phyloP scores from a whole-genome alignment of 2,888 invertebrate species.

The Coelopa pilipes region DNA sequence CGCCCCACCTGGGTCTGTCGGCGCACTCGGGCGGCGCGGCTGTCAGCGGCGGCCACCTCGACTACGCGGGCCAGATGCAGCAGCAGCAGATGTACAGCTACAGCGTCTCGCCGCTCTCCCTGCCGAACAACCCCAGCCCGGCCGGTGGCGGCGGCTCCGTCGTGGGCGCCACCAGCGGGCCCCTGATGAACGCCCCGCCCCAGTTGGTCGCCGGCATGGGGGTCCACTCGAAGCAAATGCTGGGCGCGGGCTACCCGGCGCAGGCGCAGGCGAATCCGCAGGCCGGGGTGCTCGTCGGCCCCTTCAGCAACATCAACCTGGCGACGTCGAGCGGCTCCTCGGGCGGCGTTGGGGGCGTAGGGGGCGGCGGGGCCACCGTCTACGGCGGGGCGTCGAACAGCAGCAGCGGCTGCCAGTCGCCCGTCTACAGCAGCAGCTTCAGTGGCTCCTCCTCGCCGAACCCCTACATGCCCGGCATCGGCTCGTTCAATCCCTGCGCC shows the following conservation, averaged over 20 bases:
- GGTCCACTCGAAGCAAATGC: slow-evolving; percentile 53
- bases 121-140: slow-evolving; percentile 45
- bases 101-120: slow-evolving; percentile 62
- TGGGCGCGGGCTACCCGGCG: slow-evolving; percentile 45
- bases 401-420: slow-evolving; percentile 68
- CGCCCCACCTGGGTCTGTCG: slow-evolving; percentile 70
- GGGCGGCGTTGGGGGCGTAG: slow-evolving; percentile 13
- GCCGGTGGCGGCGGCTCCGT: slow-evolving; percentile 30
- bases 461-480: slow-evolving; percentile 56
- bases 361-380: slow-evolving; percentile 46
- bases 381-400: slow-evolving; percentile 51
- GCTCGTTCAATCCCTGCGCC: slow-evolving; percentile 50
- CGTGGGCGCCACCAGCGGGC: slow-evolving; percentile 43
- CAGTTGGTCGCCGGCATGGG: slow-evolving; percentile 37
- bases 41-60: slow-evolving; percentile 58
- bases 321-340: slow-evolving; percentile 19
- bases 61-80: slow-evolving; percentile 46
- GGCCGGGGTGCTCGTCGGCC: slow-evolving; percentile 50
- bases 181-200: slow-evolving; percentile 21
- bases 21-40: slow-evolving; percentile 68
- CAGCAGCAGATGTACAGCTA: slow-evolving; percentile 64
- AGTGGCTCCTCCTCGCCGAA: slow-evolving; percentile 65
- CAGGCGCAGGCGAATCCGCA: slow-evolving; percentile 42
- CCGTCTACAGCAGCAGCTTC: slow-evolving; percentile 67
- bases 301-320: slow-evolving; percentile 58